A percentile compares a stretch with the other conserved stretches of the same genome.
phyloP scores from a whole-genome alignment of 2,113 vertebrate species.

The Hippoglossus stenolepis region DNA sequence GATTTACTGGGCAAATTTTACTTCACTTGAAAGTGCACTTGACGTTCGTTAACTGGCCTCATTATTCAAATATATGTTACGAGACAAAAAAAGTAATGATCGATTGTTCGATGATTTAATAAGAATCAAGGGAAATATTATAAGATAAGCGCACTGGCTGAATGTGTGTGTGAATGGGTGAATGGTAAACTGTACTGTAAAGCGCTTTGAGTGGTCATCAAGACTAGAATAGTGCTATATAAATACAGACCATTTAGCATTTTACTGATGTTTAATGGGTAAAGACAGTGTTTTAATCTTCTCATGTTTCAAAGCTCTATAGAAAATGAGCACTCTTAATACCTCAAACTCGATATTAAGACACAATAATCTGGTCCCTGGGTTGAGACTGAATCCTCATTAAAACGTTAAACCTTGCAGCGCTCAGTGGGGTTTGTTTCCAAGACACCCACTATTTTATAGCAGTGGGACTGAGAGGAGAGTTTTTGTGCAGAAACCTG shows the following conservation, averaged over 20 bases:
- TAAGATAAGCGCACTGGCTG: background rate
- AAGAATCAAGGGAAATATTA: background rate
- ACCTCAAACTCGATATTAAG: background rate
- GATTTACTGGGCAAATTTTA: no score
- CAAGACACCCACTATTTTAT: slow-evolving; percentile 7
- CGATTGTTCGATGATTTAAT: background rate
- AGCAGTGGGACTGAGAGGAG: slow-evolving; percentile 31
- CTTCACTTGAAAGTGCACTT: no score
- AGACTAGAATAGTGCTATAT: no score
- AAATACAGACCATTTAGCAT: no score
- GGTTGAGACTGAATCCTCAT: slow-evolving; percentile 9
- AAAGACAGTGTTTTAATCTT: slow-evolving; percentile 7
- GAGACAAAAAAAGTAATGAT: background rate
- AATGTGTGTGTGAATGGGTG: background rate
- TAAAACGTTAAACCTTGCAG: slow-evolving; percentile 6
- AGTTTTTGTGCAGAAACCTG: slow-evolving; percentile 52
- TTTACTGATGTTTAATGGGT: slow-evolving; percentile 1
- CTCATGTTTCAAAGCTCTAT: background rate
- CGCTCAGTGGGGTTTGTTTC: slow-evolving; percentile 10
- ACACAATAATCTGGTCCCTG: slow-evolving; percentile 7
- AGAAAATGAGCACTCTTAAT: slow-evolving; percentile 1
- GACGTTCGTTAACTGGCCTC: no score
- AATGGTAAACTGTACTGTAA: background rate
- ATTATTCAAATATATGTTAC: background rate
- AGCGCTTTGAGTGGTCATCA: no score